Base-by-base conservation (phyloP, 1,140 invertebrate species). In the Melitaea cinxia region DNA sequence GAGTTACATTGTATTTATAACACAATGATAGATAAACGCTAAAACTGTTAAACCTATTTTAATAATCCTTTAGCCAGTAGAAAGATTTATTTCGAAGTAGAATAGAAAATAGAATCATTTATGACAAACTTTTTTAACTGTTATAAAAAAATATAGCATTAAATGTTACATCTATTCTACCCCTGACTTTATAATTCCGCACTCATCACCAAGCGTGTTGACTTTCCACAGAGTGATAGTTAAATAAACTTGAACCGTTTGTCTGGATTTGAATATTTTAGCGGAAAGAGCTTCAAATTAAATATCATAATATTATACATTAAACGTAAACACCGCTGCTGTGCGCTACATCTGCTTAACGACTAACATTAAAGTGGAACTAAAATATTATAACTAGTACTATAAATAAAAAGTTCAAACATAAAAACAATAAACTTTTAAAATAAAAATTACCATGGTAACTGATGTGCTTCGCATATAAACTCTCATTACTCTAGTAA, bases 261-360 rank as follows among this genome's bases (percentile, higher is more conserved):
- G 30, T 54, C 28, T 54, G 30, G 52, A 37, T 54, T 54, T 54
- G n/a, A 54, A 54, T 37, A 54, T 23, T 54, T 54, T 54, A 37
- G 21, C 52, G 19, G 19, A 2, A 14, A 12, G 28, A n/a, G 15
- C 14, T 17, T 7, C 14, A 42, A 42, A 42, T 42, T 42, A 42
- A 42, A 42, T 19, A 15, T 53, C 26, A n/a, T 28, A 10, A 19
- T 23, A 17, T 30, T 14, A 0, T 10, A 23, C 52, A 54, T 35
- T 54, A 35, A 37, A 54, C 0, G 17, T 17, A 42, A 42, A 42
- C 17, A 15, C 6, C 1, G 5, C 6, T 17, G 1, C 14, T 2
- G 6, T 15, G 17, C 2, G 37, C 15, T 17, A 6, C 4, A 42
- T 42, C 9, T 42, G 14, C 15, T 14, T 33, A 9, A 9, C 12